These are phyloP conservation scores for Anguilla obscura DNA, from an alignment of 2,797 vertebrate species.

Conservation along the genomic window DNA sequence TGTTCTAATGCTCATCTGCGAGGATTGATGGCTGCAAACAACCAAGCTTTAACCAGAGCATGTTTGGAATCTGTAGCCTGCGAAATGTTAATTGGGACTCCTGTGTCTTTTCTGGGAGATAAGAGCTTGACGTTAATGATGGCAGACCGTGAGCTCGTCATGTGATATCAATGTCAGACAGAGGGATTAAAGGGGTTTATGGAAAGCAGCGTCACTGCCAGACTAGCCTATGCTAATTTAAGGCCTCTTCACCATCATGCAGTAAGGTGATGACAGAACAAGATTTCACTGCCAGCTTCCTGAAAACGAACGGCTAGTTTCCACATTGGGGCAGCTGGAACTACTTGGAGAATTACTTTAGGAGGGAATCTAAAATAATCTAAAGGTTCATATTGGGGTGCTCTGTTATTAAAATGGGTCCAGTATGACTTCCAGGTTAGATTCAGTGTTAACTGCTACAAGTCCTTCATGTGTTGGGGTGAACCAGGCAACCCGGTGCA, in stretches of 20 bases:
- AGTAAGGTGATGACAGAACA: slow-evolving; percentile 39
- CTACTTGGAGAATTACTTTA: slow-evolving; percentile 19
- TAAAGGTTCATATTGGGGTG: background rate
- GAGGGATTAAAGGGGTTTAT: slow-evolving; percentile 18
- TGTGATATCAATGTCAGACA: background rate
- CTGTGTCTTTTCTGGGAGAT: slow-evolving; percentile 2
- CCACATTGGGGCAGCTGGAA: background rate
- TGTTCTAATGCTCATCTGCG: background rate
- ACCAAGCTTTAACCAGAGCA: background rate
- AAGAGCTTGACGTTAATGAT: background rate
- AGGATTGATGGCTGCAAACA: background rate
- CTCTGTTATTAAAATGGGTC: background rate
- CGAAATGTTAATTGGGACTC: background rate
- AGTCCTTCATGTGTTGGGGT: background rate
- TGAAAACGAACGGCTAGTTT: slow-evolving; percentile 45
- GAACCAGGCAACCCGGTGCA: background rate
- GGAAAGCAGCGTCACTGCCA: slow-evolving; percentile 12
- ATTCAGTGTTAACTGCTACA: background rate
- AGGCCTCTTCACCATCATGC: slow-evolving; percentile 42
- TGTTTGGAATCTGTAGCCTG: background rate
- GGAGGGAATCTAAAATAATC: background rate
- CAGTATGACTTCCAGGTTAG: background rate
- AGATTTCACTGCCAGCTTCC: slow-evolving; percentile 42
- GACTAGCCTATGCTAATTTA: slow-evolving; percentile 46
- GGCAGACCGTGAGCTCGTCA: background rate